Evolutionary conservation across 2,113 vertebrate genomes (phyloP).

Genomic region (Paradoxurus hermaphroditus): DNA sequence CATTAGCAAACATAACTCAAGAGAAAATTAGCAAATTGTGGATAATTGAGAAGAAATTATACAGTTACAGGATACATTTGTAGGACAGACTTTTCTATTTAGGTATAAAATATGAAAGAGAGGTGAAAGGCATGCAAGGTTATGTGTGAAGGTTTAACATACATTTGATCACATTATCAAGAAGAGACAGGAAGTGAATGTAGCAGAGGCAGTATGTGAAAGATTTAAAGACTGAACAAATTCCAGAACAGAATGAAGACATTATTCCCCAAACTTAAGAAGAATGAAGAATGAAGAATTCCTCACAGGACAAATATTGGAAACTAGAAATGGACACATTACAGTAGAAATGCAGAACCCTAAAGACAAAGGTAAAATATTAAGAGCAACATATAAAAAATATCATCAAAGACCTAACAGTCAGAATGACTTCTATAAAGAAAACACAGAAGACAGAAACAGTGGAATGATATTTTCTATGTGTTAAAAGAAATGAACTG

Average conservation of each 20-base stretch:
- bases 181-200: neutral
- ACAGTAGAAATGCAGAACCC: neutral
- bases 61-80: neutral
- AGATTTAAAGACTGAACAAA: neutral
- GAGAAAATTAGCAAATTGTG: neutral
- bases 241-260: neutral
- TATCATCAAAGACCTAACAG: neutral
- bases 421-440: neutral
- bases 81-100: neutral
- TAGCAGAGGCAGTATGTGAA: neutral
- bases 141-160: neutral
- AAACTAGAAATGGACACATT: neutral
- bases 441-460: neutral
- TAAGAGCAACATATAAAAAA: slow-evolving; percentile 8
- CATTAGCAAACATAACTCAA: neutral
- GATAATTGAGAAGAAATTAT: slow-evolving; percentile 5
- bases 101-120: neutral
- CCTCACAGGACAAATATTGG: neutral
- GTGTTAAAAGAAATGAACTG: neutral
- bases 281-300: neutral
- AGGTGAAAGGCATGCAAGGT: neutral
- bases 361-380: neutral
- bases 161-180: neutral
- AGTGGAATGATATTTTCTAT: neutral
- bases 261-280: neutral